Evolutionary conservation across 2,888 invertebrate genomes (phyloP).

Genomic region (Nebria salina): DNA sequence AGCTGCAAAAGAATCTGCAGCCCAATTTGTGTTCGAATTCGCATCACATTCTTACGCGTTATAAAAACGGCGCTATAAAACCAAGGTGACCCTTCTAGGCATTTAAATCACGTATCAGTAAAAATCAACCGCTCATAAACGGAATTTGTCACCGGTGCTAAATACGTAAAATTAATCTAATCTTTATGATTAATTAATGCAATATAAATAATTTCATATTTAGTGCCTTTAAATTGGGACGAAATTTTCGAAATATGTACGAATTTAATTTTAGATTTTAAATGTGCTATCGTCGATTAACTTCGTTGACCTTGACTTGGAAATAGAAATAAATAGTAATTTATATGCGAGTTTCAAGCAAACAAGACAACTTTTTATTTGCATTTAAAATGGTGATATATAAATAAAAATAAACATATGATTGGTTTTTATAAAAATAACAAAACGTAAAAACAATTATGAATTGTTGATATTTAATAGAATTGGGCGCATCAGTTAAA

Average conservation of each 20-base stretch:
- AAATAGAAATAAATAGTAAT: conserved; percentile 41
- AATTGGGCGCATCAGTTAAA: neutral
- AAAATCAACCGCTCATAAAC: conserved; percentile 1
- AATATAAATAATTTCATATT: no score
- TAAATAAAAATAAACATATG: conserved; percentile 29
- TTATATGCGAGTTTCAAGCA: conserved; percentile 39
- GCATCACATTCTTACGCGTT: conserved; percentile 12
- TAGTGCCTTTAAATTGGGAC: no score
- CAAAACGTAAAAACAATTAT: neutral
- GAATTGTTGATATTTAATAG: neutral
- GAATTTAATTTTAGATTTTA: neutral
- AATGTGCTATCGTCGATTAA: neutral
- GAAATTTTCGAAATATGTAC: neutral
- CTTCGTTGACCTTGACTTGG: conserved; percentile 29
- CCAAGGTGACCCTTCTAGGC: conserved; percentile 36
- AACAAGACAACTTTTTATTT: conserved; percentile 45
- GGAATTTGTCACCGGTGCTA: neutral
- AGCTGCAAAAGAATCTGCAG: neutral
- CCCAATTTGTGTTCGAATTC: conserved; percentile 16
- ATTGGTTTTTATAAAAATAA: conserved; percentile 18
- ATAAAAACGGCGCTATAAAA: conserved; percentile 8
- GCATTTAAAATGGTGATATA: conserved; percentile 46
- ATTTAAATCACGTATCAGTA: conserved; percentile 35
- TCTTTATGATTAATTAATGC: no score
- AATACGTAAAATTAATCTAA: no score